phyloP scores from a whole-genome alignment of 1,140 invertebrate genomes.

The Archivesica marissinica region DNA sequence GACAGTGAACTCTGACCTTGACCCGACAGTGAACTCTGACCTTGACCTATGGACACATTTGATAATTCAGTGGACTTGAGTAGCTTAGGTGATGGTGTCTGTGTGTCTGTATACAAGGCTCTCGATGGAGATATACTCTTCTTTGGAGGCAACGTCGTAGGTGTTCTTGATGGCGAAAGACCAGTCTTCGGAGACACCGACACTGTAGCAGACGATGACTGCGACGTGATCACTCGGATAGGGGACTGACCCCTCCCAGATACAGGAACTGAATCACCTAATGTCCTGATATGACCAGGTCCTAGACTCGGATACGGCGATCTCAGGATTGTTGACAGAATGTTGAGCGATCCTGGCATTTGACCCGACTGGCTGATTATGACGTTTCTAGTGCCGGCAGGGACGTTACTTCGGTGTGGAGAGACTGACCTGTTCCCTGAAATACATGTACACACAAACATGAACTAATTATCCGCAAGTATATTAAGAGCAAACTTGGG shows the following conservation, averaged over 20 bases:
- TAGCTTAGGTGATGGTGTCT: slow-evolving; percentile 26
- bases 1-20: slow-evolving; percentile 9
- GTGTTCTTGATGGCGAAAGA: slow-evolving; percentile 40
- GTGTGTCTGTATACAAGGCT: slow-evolving; percentile 17
- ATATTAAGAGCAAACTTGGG: neutral
- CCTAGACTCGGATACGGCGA: slow-evolving; percentile 34
- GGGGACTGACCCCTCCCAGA: slow-evolving; percentile 38
- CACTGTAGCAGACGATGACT: neutral
- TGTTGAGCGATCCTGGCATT: slow-evolving; percentile 25
- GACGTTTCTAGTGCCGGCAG: neutral
- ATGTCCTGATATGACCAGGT: neutral
- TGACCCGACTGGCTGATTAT: neutral
- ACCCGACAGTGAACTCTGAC: neutral
- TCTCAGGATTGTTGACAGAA: slow-evolving; percentile 41
- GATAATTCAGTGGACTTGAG: neutral
- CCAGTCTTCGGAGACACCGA: slow-evolving; percentile 29
- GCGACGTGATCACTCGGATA: slow-evolving; percentile 37
- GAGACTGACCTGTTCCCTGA: slow-evolving; percentile 20
- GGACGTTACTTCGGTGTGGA: neutral
- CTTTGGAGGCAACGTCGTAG: slow-evolving; percentile 54
- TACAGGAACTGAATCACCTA: neutral
- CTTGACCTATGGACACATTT: neutral
- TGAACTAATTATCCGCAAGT: neutral
- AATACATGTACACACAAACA: neutral
- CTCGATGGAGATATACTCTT: slow-evolving; percentile 57